Percentiles rank a stretch among this genome's conserved stretches.
These are phyloP conservation scores for Nesogale talazaci DNA, from an alignment of 2,113 vertebrate species.

Conservation along the genomic window DNA sequence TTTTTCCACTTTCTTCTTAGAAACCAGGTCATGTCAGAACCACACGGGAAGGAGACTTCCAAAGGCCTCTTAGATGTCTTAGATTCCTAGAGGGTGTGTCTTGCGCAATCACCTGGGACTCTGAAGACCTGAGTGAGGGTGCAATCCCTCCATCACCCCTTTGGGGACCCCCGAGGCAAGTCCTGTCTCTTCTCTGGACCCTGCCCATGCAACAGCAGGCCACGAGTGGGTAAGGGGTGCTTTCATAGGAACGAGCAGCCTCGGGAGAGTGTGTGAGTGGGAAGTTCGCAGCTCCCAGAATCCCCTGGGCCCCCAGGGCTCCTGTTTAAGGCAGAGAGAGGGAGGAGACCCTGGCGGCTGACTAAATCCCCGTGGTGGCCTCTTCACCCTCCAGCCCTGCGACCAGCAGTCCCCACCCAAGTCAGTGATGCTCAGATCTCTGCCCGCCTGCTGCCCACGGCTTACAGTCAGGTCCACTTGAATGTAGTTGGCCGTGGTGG, in stretches of 20 bases:
- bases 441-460: accelerated
- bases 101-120: background rate
- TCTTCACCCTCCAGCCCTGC: background rate
- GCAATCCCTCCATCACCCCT: background rate
- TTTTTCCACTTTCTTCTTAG: background rate
- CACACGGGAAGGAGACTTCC: background rate
- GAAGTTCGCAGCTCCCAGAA: background rate
- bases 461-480: constrained; percentile 81
- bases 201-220: background rate
- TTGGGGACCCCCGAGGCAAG: background rate
- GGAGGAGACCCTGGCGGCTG: background rate
- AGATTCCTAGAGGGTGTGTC: background rate
- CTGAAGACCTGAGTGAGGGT: background rate
- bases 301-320: background rate
- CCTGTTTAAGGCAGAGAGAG: background rate
- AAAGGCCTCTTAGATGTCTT: background rate
- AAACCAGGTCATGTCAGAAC: background rate
- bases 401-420: background rate
- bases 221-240: too few relatives aligned
- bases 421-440: background rate
- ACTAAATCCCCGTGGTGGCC: too few relatives aligned
- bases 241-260: background rate
- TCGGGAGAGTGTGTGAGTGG: background rate
- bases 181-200: background rate
- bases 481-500: constrained; percentile 20